phyloP scores from a whole-genome alignment of 1,140 invertebrate genomes.

The Arctopsyche grandis region DNA sequence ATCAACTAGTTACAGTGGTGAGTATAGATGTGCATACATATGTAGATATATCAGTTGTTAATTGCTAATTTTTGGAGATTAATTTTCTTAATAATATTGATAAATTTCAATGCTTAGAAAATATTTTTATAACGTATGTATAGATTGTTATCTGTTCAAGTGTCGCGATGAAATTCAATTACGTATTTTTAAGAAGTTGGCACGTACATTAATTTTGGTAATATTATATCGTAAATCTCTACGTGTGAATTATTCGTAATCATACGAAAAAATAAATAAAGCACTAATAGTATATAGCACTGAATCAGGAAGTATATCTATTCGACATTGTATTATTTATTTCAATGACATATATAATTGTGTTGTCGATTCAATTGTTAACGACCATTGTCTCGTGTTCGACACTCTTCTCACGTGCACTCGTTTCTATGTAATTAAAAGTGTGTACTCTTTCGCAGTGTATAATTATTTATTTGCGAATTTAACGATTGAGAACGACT shows the following conservation, averaged over 20 bases:
- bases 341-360: not conserved
- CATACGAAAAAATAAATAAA: not conserved
- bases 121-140: not conserved
- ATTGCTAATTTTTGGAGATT: no score
- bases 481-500: no score
- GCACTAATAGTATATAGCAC: not conserved
- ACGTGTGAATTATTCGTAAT: not conserved
- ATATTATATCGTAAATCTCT: not conserved
- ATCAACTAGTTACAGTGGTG: no score
- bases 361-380: not conserved
- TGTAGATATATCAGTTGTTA: no score
- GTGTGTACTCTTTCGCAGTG: not conserved
- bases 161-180: conserved; percentile 9
- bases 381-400: not conserved
- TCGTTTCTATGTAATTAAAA: not conserved
- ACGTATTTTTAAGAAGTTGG: conserved; percentile 1
- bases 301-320: not conserved
- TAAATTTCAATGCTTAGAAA: no score
- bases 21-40: no score
- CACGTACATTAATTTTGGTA: not conserved
- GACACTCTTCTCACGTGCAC: not conserved
- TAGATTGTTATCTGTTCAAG: not conserved
- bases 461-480: no score
- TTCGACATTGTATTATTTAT: not conserved
- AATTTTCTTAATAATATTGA: no score